A percentile compares a stretch with the other conserved stretches of the same genome.
phyloP scores from a whole-genome alignment of 2,113 vertebrate genomes.

The Struthio camelus region DNA sequence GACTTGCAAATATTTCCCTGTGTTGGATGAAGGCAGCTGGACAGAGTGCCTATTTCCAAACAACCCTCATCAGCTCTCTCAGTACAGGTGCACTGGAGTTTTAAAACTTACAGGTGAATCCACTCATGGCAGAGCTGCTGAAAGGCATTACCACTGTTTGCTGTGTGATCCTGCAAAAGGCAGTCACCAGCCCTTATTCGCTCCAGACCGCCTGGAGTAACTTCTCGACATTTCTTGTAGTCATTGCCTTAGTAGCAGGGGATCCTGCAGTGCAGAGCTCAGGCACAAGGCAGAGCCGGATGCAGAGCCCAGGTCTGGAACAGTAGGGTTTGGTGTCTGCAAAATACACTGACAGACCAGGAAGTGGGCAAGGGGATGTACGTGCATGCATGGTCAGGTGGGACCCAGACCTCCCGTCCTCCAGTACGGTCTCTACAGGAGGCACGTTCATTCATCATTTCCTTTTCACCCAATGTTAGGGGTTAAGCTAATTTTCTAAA shows the following conservation, averaged over 20 bases:
- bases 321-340: too few species aligned
- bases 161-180: fast-evolving
- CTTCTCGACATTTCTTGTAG: neutral
- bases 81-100: neutral
- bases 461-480: neutral
- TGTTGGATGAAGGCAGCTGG: fast-evolving
- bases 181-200: fast-evolving
- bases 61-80: neutral
- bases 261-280: neutral
- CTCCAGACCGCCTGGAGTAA: fast-evolving
- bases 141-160: fast-evolving
- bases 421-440: fast-evolving
- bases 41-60: neutral
- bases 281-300: neutral
- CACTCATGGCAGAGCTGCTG: fast-evolving
- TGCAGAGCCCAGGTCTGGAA: neutral
- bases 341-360: fast-evolving
- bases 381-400: fast-evolving
- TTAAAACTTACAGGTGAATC: neutral
- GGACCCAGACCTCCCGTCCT: neutral
- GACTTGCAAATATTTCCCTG: neutral
- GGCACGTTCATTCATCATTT: too few species aligned
- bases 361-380: too few species aligned
- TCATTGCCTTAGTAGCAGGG: neutral
- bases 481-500: neutral